Conservation (phyloP, 1,140 invertebrate species). For the Diploscapter pachys region DNA sequence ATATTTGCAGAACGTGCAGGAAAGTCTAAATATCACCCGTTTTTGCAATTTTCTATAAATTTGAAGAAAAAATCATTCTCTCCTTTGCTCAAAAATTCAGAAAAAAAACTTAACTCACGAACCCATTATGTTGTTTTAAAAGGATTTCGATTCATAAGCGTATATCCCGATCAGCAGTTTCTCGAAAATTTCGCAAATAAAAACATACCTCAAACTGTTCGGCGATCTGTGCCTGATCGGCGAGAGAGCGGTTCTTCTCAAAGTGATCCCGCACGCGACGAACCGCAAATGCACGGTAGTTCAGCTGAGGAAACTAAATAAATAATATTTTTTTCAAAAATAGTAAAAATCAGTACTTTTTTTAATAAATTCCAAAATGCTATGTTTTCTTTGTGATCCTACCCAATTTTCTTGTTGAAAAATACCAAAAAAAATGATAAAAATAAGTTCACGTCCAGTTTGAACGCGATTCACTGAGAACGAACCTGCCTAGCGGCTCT, state of each 20-base stretch:
- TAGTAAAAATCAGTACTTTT: neutral
- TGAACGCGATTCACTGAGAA: neutral
- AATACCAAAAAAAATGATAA: constrained; percentile 4
- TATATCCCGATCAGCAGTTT: neutral
- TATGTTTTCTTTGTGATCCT: no score
- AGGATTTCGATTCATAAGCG: no score
- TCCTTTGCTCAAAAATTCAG: no score
- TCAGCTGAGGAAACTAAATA: constrained; percentile 49
- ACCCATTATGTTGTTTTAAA: no score
- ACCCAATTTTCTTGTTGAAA: neutral
- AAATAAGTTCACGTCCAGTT: neutral
- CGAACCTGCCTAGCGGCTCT: constrained; percentile 6
- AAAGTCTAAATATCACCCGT: no score
- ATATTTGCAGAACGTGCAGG: no score
- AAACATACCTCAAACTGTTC: constrained; percentile 38
- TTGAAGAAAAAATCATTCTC: no score
- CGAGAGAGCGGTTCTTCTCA: constrained; percentile 33
- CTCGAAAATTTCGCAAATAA: neutral
- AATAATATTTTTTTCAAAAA: neutral
- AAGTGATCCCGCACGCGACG: constrained; percentile 49
- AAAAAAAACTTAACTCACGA: no score
- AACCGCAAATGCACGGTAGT: constrained; percentile 45
- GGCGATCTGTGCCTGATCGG: constrained; percentile 32
- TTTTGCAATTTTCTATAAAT: no score
- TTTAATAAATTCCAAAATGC: neutral